Evolutionary conservation across 2,888 invertebrate genomes (phyloP).

Genomic region (Chrysina gloriosa): DNA sequence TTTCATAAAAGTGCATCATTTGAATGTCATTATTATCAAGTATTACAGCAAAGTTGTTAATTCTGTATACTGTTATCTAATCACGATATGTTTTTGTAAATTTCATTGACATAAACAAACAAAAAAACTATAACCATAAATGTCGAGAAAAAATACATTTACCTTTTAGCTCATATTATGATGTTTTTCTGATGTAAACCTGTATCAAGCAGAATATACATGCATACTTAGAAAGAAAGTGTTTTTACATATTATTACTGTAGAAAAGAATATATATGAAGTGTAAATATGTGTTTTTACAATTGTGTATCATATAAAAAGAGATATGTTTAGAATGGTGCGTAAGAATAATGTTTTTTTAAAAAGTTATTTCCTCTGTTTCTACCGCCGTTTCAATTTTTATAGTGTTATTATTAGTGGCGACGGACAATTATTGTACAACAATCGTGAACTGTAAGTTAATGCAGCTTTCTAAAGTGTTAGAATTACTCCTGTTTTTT

Average conservation of each 20-base stretch:
- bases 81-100: neutral
- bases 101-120: neutral
- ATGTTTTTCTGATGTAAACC: neutral
- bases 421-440: slow-evolving; percentile 38
- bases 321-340: slow-evolving; percentile 37
- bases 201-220: slow-evolving; percentile 1
- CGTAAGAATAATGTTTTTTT: slow-evolving; percentile 35
- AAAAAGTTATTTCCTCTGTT: slow-evolving; percentile 41
- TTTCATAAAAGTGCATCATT: neutral
- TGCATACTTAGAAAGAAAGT: slow-evolving; percentile 11
- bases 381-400: slow-evolving; percentile 11
- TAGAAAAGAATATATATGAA: slow-evolving; percentile 28
- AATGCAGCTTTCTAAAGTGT: slow-evolving; percentile 42
- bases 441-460: slow-evolving; percentile 30
- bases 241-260: slow-evolving; percentile 31
- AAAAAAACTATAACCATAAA: neutral
- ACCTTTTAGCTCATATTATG: neutral
- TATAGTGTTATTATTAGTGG: slow-evolving; percentile 12
- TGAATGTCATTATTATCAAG: slow-evolving; percentile 14
- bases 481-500: slow-evolving; percentile 17
- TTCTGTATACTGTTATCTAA: slow-evolving; percentile 2
- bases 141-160: neutral
- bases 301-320: slow-evolving; percentile 40
- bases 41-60: slow-evolving; percentile 14
- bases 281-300: slow-evolving; percentile 44